These are phyloP conservation scores for Valencia hispanica DNA, from an alignment of 2,797 vertebrate genomes.

Conservation along the genomic window DNA sequence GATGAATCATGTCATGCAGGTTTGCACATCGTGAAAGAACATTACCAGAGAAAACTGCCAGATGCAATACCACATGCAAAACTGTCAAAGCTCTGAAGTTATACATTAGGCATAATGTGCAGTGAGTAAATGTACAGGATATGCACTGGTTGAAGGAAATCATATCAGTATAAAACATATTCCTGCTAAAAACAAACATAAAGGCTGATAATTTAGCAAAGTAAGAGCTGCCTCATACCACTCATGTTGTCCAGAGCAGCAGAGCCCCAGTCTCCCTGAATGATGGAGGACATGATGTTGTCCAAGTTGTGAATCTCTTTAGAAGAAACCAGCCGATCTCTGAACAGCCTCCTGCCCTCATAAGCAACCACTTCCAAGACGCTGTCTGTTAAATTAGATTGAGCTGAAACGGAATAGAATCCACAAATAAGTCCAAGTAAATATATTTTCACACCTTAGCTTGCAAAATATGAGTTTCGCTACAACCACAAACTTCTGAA, in stretches of 20 bases:
- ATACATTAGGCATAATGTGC: slow-evolving; percentile 16
- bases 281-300: slow-evolving; percentile 88
- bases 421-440: slow-evolving; percentile 13
- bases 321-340: slow-evolving; percentile 89
- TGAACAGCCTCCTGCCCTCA: slow-evolving; percentile 91
- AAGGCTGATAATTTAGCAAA: background rate
- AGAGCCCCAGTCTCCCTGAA: slow-evolving; percentile 92
- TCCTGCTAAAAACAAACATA: slow-evolving; percentile 7
- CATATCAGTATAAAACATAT: background rate
- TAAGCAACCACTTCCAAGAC: slow-evolving; percentile 92
- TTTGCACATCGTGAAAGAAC: slow-evolving; percentile 17
- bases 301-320: slow-evolving; percentile 92
- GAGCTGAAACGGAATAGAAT: slow-evolving; percentile 56
- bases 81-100: slow-evolving; percentile 10
- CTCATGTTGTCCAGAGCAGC: slow-evolving; percentile 88
- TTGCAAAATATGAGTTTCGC: background rate
- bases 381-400: slow-evolving; percentile 83
- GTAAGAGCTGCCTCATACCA: slow-evolving; percentile 77
- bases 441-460: slow-evolving; percentile 1
- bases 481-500: background rate
- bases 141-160: slow-evolving; percentile 8
- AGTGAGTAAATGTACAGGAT: slow-evolving; percentile 9
- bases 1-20: background rate
- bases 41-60: slow-evolving; percentile 16
- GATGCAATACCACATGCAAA: background rate